Evolutionary conservation across 2,888 invertebrate genomes (phyloP).

Genomic region (Gymnocheta viridis): DNA sequence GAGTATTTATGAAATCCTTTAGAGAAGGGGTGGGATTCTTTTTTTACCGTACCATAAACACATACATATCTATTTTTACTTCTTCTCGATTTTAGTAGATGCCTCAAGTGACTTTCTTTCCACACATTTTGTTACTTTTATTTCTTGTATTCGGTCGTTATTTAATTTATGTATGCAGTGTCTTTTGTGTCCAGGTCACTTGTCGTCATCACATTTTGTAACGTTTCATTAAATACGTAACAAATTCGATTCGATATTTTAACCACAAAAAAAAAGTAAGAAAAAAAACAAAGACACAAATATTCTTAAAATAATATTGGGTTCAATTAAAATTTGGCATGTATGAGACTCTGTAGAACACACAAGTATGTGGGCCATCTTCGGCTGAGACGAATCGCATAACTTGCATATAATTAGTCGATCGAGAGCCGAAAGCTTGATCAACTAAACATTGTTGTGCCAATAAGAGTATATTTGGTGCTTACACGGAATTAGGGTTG

Average conservation of each 20-base stretch:
- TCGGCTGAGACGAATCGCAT: too few species aligned
- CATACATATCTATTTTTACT: too few species aligned
- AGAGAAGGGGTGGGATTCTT: conserved; percentile 31
- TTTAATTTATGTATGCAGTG: conserved; percentile 52
- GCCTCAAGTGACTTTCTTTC: conserved; percentile 58
- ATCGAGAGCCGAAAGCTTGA: too few species aligned
- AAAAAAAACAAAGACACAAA: conserved; percentile 5
- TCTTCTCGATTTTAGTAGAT: conserved; percentile 21
- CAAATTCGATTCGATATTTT: conserved; percentile 63
- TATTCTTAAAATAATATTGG: background rate
- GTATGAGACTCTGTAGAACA: background rate
- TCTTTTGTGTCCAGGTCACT: conserved; percentile 63
- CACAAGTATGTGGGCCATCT: too few species aligned
- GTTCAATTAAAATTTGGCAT: conserved; percentile 16
- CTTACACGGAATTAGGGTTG: too few species aligned
- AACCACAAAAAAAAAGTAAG: conserved; percentile 26
- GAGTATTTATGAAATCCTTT: conserved; percentile 2
- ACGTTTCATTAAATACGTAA: conserved; percentile 67
- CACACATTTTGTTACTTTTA: background rate
- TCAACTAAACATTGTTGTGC: too few species aligned
- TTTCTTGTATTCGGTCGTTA: conserved; percentile 1
- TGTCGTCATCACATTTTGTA: conserved; percentile 67
- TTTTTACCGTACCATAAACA: too few species aligned
- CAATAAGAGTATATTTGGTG: too few species aligned
- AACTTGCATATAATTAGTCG: too few species aligned